A percentile compares a stretch with the other conserved stretches of the same genome.
phyloP scores from a whole-genome alignment of 2,888 invertebrate species.

The Latrodectus elegans region DNA sequence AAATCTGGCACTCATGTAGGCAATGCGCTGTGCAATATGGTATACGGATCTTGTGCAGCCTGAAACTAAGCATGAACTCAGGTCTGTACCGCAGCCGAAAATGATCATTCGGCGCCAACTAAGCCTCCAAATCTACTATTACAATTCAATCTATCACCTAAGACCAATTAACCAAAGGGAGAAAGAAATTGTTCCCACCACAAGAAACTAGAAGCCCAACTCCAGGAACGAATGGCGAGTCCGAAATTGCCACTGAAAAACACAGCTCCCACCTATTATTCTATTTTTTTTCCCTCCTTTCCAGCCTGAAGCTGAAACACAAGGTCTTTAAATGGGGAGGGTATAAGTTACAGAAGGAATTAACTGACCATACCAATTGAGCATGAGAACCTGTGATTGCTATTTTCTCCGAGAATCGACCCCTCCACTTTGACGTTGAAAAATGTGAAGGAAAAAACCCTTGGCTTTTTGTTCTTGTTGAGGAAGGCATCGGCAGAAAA shows the following conservation, averaged over 20 bases:
- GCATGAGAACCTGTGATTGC: slow-evolving; percentile 54
- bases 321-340: neutral
- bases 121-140: slow-evolving; percentile 50
- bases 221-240: neutral
- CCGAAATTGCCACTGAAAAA: slow-evolving; percentile 38
- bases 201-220: neutral
- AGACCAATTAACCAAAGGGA: slow-evolving; percentile 33
- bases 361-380: slow-evolving; percentile 67
- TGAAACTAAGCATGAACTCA: too few relatives aligned
- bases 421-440: slow-evolving; percentile 50
- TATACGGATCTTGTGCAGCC: too few relatives aligned
- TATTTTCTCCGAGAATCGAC: slow-evolving; percentile 30
- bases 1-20: neutral
- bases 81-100: slow-evolving; percentile 22
- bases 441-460: slow-evolving; percentile 41
- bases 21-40: neutral
- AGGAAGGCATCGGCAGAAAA: slow-evolving; percentile 11
- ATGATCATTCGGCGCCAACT: slow-evolving; percentile 66
- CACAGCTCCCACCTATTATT: neutral
- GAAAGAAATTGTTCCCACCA: slow-evolving; percentile 53
- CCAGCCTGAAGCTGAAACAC: neutral
- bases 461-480: slow-evolving; percentile 7
- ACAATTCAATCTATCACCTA: slow-evolving; percentile 69
- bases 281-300: neutral
- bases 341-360: slow-evolving; percentile 44